Conservation (phyloP, 2,113 vertebrate genomes). For the Misgurnus mizolepis region DNA sequence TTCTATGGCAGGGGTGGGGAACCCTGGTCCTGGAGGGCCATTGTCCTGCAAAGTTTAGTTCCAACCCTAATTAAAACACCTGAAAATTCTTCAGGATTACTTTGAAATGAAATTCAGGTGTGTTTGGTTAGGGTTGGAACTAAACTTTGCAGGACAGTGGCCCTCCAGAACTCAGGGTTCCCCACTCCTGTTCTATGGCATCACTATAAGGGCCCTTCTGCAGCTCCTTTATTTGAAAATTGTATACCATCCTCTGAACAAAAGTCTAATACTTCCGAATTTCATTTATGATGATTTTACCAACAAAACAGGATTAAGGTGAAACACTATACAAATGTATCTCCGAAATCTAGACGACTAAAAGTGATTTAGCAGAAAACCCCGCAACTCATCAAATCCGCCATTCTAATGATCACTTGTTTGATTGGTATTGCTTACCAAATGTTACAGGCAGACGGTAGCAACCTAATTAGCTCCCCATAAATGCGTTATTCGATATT, state of each 20-base stretch:
- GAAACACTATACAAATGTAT: conserved; percentile 7
- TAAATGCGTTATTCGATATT: conserved; percentile 10
- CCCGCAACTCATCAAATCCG: background rate
- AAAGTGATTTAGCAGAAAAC: background rate
- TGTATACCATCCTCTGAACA: conserved; percentile 1
- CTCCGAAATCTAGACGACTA: background rate
- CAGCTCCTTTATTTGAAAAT: no score
- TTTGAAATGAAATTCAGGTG: no score
- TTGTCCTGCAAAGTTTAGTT: no score
- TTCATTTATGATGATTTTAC: background rate
- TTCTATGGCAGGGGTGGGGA: no score
- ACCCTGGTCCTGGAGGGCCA: no score
- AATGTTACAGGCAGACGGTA: conserved; percentile 3
- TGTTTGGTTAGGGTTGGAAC: no score
- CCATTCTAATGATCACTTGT: background rate
- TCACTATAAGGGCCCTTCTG: no score
- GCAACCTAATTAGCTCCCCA: background rate
- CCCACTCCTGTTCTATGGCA: no score
- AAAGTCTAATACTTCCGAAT: background rate
- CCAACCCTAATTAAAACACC: no score
- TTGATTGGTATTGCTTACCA: background rate
- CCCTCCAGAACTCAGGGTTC: no score
- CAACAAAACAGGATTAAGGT: background rate
- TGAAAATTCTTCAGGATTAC: no score
- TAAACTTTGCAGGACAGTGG: no score